Base-by-base conservation (phyloP, 2,113 vertebrate genomes). In the Dinomys branickii region DNA sequence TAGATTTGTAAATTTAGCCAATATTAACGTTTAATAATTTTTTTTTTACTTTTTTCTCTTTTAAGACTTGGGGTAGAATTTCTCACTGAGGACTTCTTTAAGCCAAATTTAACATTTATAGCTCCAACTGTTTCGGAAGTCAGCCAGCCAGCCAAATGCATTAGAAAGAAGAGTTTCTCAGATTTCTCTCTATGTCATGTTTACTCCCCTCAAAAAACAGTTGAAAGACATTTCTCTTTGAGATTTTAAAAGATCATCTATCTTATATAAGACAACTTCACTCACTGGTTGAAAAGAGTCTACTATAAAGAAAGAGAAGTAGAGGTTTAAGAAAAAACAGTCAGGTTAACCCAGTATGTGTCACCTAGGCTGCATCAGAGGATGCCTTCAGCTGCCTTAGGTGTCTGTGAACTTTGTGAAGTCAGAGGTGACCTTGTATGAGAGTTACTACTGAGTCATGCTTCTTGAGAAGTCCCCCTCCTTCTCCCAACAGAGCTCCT, bases 71-170 rank as follows among this genome's bases (percentile, higher is more conserved):
- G 71, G 85, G 24, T 90, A 90, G 35, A 61, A 86, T 93, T 97
- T 96, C 90, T 96, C 56, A 54, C 78, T 41, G 38, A 90, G 54
- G 71, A 94, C 78, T 90, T 94, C 59, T 90, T 94, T 93, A 92
- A 90, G 93, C 88, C 92, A 95, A 95, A 94, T 91, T 96, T 94
- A 93, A 94, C 82, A 94, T 96, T 98, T 97, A 88, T 58, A 93
- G 63, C 67, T 95, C 81, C 63, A 91, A 67, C 84, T 88, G 82
- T 84, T 96, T 90, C 47, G 73, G 71, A 96, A 97, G 71, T 93
- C 89, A 95, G 91, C 41, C 84, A 96, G 69, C 20, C 61, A 96
- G 85, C n/a, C 65, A 94, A 96, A 85, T 93, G 33, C 50, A 35
- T 83, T 50, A 93, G 35, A 59, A 92, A 82, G 38, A 85, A 96